phyloP scores from a whole-genome alignment of 2,113 vertebrate genomes.

The Oreochromis aureus region DNA sequence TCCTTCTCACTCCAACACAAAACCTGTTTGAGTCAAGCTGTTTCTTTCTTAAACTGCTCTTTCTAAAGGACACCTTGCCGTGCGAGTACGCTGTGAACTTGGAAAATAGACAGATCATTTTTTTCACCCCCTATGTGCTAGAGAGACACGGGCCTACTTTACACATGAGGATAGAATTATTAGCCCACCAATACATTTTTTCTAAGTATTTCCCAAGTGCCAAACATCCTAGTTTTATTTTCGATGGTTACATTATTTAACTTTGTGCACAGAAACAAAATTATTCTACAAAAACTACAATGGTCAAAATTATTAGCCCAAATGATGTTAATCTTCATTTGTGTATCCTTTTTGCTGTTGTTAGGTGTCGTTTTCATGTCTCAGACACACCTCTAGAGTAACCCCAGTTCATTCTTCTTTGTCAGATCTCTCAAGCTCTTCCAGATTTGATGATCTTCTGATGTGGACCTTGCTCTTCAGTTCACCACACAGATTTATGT shows the following conservation, averaged over 20 bases:
- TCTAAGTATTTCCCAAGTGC: background rate
- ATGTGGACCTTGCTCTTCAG: background rate
- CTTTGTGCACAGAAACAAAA: background rate
- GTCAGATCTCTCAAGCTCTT: background rate
- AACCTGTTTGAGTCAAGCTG: background rate
- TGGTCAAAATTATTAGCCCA: background rate
- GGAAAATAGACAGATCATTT: background rate
- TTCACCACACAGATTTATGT: background rate
- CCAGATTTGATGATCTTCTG: background rate
- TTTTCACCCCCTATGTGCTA: background rate
- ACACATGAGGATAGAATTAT: background rate
- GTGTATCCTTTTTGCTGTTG: background rate
- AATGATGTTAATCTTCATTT: background rate
- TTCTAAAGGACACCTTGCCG: background rate
- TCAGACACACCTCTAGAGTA: background rate
- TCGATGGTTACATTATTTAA: background rate
- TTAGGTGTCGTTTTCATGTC: background rate
- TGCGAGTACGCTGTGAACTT: background rate
- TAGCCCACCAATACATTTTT: background rate
- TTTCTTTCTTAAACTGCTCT: background rate
- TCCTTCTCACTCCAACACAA: background rate
- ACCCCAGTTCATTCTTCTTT: background rate
- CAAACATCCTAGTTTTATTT: background rate
- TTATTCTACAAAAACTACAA: background rate
- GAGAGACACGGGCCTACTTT: background rate